A percentile compares a stretch with the other conserved stretches of the same genome.
Evolutionary conservation across 2,797 vertebrate species (phyloP).

Genomic region (Falco peregrinus): DNA sequence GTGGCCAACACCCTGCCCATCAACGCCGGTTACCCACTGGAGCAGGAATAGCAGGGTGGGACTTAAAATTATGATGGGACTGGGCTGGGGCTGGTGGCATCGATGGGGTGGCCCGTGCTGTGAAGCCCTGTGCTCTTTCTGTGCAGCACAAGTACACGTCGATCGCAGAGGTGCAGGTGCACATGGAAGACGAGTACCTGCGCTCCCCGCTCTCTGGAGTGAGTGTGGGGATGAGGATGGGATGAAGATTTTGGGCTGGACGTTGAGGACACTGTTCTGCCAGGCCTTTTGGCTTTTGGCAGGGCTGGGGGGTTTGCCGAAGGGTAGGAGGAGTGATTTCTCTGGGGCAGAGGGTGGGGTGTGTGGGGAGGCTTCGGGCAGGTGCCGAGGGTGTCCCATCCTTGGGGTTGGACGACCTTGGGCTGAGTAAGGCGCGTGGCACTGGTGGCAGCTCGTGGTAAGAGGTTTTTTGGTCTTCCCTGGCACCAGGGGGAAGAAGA

Average conservation of each 20-base stretch:
- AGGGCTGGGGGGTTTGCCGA: background rate
- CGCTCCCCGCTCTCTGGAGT: constrained; percentile 95
- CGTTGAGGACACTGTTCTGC: background rate
- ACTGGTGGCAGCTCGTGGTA: background rate
- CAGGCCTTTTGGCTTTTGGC: background rate
- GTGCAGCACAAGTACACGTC: constrained; percentile 95
- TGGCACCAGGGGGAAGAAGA: constrained; percentile 90
- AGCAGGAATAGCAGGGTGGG: background rate
- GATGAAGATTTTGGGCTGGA: background rate
- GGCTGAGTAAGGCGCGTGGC: fast-evolving
- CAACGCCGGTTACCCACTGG: fast-evolving
- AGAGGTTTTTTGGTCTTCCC: background rate
- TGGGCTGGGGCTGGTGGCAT: background rate
- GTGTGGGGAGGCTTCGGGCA: background rate
- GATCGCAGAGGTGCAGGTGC: constrained; percentile 92
- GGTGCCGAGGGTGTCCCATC: background rate
- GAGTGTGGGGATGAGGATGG: constrained; percentile 54
- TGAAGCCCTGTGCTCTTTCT: background rate
- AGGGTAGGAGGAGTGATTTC: background rate
- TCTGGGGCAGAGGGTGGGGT: background rate
- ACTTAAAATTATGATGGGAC: background rate
- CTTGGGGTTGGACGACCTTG: background rate
- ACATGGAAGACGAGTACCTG: constrained; percentile 94
- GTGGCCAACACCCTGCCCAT: background rate
- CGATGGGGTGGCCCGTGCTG: fast-evolving